These are phyloP conservation scores for Chironomus tentans DNA, from an alignment of 2,888 invertebrate genomes.

Conservation along the genomic window DNA sequence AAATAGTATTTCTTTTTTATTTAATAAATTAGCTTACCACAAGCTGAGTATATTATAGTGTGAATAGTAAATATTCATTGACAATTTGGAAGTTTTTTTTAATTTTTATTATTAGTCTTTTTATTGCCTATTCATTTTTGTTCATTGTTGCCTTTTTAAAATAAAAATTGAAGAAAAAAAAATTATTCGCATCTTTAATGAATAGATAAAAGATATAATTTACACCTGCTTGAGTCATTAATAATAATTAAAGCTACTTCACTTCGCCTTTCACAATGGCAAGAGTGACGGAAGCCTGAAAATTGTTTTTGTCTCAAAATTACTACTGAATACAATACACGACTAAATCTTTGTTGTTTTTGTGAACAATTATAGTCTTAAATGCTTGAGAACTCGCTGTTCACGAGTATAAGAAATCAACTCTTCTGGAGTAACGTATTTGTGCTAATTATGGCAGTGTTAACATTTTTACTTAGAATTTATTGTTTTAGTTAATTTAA, in stretches of 20 bases:
- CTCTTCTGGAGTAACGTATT: too few species aligned
- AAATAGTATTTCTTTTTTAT: neutral
- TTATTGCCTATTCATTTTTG: neutral
- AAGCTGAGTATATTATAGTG: neutral
- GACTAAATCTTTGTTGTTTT: neutral
- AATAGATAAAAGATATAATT: constrained; percentile 19
- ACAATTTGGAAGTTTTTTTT: neutral
- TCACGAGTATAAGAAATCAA: neutral
- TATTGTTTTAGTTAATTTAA: too few species aligned
- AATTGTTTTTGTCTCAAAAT: neutral
- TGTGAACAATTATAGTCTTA: neutral
- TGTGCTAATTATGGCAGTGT: neutral
- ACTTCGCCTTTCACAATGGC: constrained; percentile 1
- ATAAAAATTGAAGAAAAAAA: neutral
- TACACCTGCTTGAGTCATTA: constrained; percentile 25
- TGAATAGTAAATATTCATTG: constrained; percentile 23
- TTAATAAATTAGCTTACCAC: neutral
- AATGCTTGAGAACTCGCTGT: neutral
- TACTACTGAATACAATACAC: neutral
- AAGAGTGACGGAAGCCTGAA: neutral
- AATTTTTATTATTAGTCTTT: neutral
- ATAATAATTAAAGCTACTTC: constrained; percentile 26
- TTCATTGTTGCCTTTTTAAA: neutral
- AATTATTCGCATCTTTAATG: neutral
- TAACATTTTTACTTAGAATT: neutral